Evolutionary conservation across 2,888 invertebrate species (phyloP).

Genomic region (Anagyrus pseudococci): DNA sequence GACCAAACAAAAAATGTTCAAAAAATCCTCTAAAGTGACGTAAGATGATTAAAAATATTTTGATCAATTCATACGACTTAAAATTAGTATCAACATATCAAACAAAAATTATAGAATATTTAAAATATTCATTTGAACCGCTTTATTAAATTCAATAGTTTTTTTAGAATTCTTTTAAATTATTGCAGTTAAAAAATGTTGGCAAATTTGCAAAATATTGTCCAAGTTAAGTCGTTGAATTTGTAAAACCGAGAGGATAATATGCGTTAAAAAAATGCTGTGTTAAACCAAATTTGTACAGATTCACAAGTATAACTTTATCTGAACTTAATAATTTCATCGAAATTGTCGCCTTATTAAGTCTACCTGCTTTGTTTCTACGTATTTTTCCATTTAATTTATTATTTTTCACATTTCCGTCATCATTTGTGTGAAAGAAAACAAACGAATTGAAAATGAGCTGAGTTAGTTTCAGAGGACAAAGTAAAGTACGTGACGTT

Average conservation of each 20-base stretch:
- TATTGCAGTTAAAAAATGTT: no score
- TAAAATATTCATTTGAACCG: no score
- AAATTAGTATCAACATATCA: slow-evolving; percentile 38
- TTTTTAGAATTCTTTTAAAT: no score
- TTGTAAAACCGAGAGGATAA: slow-evolving; percentile 20
- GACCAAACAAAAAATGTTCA: slow-evolving; percentile 34
- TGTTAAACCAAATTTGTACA: slow-evolving; percentile 40
- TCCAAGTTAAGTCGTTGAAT: slow-evolving; percentile 18
- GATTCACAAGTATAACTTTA: slow-evolving; percentile 35
- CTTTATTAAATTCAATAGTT: no score
- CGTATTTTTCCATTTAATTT: slow-evolving; percentile 17
- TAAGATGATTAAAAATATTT: slow-evolving; percentile 31
- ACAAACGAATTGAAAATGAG: background rate
- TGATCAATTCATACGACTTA: slow-evolving; percentile 33
- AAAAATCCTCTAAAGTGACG: slow-evolving; percentile 22
- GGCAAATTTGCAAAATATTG: slow-evolving; percentile 8
- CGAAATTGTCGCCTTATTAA: slow-evolving; percentile 33
- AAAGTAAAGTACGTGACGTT: slow-evolving; percentile 18
- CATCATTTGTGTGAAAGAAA: slow-evolving; percentile 6
- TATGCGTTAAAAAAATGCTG: slow-evolving; percentile 29
- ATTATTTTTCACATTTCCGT: slow-evolving; percentile 15
- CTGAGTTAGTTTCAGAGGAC: no score
- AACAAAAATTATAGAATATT: slow-evolving; percentile 27
- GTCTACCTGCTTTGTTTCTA: slow-evolving; percentile 35
- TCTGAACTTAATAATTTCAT: slow-evolving; percentile 36